Evolutionary conservation across 1,140 invertebrate species (phyloP).

Genomic region (Physella acuta): DNA sequence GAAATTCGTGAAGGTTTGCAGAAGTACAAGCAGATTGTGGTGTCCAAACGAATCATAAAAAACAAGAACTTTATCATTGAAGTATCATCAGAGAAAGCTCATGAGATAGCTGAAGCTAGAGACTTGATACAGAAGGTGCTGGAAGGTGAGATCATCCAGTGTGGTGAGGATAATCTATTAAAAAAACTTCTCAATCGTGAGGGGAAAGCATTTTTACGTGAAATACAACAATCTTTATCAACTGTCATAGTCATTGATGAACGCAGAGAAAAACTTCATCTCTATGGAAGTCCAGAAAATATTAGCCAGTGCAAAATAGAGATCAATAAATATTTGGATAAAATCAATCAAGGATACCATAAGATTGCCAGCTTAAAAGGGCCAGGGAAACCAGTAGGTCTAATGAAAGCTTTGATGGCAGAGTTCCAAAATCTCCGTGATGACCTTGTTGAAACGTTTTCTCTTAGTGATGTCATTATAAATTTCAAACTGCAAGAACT

Average conservation of each 20-base stretch:
- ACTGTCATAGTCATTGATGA: slow-evolving; percentile 35
- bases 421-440: slow-evolving; percentile 34
- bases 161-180: slow-evolving; percentile 9
- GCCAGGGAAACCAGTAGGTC: slow-evolving; percentile 36
- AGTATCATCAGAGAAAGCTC: slow-evolving; percentile 29
- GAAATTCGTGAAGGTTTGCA: slow-evolving; percentile 17
- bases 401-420: slow-evolving; percentile 43
- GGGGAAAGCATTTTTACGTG: slow-evolving; percentile 30
- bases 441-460: slow-evolving; percentile 26
- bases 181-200: slow-evolving; percentile 31
- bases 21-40: not conserved
- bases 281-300: slow-evolving; percentile 32
- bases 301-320: slow-evolving; percentile 18
- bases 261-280: slow-evolving; percentile 34
- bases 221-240: slow-evolving; percentile 31
- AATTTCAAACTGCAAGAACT: slow-evolving; percentile 37
- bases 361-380: slow-evolving; percentile 31
- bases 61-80: slow-evolving; percentile 31
- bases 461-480: slow-evolving; percentile 28
- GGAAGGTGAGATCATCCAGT: slow-evolving; percentile 36
- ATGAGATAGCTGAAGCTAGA: slow-evolving; percentile 31
- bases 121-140: slow-evolving; percentile 29
- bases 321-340: slow-evolving; percentile 33
- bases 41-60: slow-evolving; percentile 18
- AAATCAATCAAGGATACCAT: slow-evolving; percentile 19